These are phyloP conservation scores for Tiliacea citrago DNA, from an alignment of 2,888 invertebrate genomes.

Conservation along the genomic window DNA sequence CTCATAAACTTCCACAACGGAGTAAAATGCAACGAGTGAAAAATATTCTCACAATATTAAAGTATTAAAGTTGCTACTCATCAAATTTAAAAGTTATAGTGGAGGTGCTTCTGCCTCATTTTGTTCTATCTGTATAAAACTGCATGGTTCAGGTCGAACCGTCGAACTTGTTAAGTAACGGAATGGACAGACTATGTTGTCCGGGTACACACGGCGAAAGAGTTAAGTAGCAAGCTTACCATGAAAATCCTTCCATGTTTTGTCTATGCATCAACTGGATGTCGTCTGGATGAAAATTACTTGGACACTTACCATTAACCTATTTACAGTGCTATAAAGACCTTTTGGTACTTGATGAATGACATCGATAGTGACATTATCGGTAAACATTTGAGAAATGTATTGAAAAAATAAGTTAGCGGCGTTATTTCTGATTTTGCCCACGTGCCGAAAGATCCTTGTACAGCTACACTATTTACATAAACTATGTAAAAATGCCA, in stretches of 20 bases:
- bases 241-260: not conserved
- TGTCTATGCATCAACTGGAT: not conserved
- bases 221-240: not conserved
- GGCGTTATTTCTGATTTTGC: too few relatives aligned
- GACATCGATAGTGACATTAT: not conserved
- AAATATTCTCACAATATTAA: conserved; percentile 72
- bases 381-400: not conserved
- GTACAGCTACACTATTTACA: not conserved
- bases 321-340: not conserved
- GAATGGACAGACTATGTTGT: conserved; percentile 75
- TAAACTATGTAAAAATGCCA: not conserved
- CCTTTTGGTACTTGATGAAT: not conserved
- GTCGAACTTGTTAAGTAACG: conserved; percentile 76
- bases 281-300: not conserved
- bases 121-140: conserved; percentile 71
- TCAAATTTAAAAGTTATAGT: conserved; percentile 79
- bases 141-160: conserved; percentile 63
- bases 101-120: conserved; percentile 63
- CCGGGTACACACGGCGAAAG: conserved; percentile 41
- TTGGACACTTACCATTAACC: not conserved
- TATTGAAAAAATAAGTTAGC: not conserved
- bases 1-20: conserved; percentile 50
- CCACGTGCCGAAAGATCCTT: not conserved
- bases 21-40: conserved; percentile 66
- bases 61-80: conserved; percentile 75